Percentiles rank a stretch among this genome's conserved stretches.
These are phyloP conservation scores for Glossophaga mutica DNA, from an alignment of 2,797 vertebrate genomes.

Conservation along the genomic window DNA sequence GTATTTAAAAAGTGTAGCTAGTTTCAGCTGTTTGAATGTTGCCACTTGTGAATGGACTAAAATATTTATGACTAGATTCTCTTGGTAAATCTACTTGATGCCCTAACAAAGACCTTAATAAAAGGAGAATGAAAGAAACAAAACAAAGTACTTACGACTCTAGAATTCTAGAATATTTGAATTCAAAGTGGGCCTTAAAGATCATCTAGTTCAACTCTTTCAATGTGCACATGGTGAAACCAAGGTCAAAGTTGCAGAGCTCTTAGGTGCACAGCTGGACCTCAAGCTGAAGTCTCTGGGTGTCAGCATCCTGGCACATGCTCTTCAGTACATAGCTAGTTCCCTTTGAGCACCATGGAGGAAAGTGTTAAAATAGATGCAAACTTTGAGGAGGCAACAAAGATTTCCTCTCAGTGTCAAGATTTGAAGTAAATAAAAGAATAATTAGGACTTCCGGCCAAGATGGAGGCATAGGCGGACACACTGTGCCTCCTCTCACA, in stretches of 20 bases:
- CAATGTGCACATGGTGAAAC: not conserved
- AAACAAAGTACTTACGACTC: not conserved
- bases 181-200: not conserved
- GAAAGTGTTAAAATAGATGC: slow-evolving; percentile 44
- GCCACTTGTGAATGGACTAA: not conserved
- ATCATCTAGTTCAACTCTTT: not conserved
- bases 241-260: not conserved
- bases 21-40: slow-evolving; percentile 44
- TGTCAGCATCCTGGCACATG: not conserved
- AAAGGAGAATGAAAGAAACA: slow-evolving; percentile 12
- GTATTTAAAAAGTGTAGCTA: slow-evolving; percentile 40
- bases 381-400: slow-evolving; percentile 51
- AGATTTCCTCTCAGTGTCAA: slow-evolving; percentile 70
- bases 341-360: slow-evolving; percentile 1
- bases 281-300: not conserved
- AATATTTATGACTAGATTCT: not conserved
- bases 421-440: slow-evolving; percentile 74
- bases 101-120: slow-evolving; percentile 32
- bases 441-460: too few relatives aligned
- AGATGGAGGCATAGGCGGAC: too few relatives aligned
- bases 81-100: slow-evolving; percentile 36
- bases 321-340: not conserved
- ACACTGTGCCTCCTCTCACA: too few relatives aligned
- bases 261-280: not conserved
- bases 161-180: not conserved